Base-by-base conservation (phyloP, 2,888 invertebrate genomes). In the Lasioglossum oenotherae region DNA sequence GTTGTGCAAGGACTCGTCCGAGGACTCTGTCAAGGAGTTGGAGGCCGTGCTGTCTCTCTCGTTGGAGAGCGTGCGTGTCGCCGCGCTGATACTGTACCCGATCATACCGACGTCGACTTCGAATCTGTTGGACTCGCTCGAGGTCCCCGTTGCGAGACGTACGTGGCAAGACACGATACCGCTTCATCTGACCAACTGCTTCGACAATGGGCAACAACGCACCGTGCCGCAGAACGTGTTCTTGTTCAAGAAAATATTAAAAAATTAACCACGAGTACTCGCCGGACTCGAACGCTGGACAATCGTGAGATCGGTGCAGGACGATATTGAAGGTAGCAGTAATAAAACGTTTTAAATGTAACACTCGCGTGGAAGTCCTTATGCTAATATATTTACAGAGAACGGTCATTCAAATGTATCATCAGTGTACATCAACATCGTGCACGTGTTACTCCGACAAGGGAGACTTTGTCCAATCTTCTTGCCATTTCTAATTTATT, bases 51-150 rank as follows among this genome's bases (percentile, higher is more conserved):
- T 99, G 81, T 97, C 98, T 93, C 95, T 99, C 72, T 97, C 98
- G 38, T 96, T 99, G 96, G 99, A 99, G 95, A 97, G 98, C 0
- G 95, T 98, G 71, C 96, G 99, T 90, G 97, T 98, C 82, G 96
- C 97, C 91, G 97, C 97, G 27, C 97, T 99, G 85, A 96, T 98
- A 64, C 95, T 99, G 44, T 97, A 98, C 92, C 99, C 99, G 0
- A 96, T 99, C 38, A 96, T 98, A 80, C 99, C 99, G 6, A 96
- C 96, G 78, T 95, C 98, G 91, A 95, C 97, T 2, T 94, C 95
- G 31, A 96, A 96, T 87, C 95, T 99, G 82, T 95, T 99, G 88
- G 96, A 97, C 94, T 97, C 97, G 95, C 94, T 98, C 78, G 95
- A 95, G 89, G 95, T 97, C 41, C 94, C 96, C 0, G 64, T 80